Percentiles rank a stretch among this genome's conserved stretches.
Conservation (phyloP, 2,113 vertebrate genomes). For the Phrynocephalus versicolor region DNA sequence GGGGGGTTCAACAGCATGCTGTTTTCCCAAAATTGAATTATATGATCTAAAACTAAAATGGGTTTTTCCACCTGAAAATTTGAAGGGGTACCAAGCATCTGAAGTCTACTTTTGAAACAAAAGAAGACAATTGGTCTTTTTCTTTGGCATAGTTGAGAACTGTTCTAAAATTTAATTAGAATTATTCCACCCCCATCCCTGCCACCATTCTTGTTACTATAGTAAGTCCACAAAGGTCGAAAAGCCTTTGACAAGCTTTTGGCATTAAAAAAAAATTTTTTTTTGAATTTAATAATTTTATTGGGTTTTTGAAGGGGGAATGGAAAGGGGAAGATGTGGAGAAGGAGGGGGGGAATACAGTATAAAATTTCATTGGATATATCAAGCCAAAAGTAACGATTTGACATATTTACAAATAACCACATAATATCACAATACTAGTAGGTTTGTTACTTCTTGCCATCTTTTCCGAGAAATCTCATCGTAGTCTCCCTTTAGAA, state of each 20-base stretch:
- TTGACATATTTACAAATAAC: too few species aligned
- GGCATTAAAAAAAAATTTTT: too few species aligned
- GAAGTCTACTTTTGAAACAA: not conserved
- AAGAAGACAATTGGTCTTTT: not conserved
- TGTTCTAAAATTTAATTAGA: not conserved
- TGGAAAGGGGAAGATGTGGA: too few species aligned
- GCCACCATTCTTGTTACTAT: not conserved
- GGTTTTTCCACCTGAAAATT: not conserved
- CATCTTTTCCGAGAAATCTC: too few species aligned
- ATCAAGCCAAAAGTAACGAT: too few species aligned
- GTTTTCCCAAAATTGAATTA: not conserved
- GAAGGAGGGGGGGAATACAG: too few species aligned
- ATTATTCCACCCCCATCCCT: not conserved
- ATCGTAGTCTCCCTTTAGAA: too few species aligned
- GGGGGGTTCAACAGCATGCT: not conserved
- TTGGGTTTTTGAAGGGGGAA: too few species aligned
- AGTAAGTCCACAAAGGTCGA: not conserved
- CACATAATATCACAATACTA: too few species aligned
- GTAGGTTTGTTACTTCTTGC: too few species aligned
- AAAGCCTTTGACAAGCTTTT: not conserved
- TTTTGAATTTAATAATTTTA: too few species aligned
- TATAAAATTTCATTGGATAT: too few species aligned
- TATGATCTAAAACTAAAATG: not conserved
- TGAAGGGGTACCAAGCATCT: not conserved
- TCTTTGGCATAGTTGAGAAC: not conserved